phyloP scores from a whole-genome alignment of 2,888 invertebrate species.

The Automeris io region DNA sequence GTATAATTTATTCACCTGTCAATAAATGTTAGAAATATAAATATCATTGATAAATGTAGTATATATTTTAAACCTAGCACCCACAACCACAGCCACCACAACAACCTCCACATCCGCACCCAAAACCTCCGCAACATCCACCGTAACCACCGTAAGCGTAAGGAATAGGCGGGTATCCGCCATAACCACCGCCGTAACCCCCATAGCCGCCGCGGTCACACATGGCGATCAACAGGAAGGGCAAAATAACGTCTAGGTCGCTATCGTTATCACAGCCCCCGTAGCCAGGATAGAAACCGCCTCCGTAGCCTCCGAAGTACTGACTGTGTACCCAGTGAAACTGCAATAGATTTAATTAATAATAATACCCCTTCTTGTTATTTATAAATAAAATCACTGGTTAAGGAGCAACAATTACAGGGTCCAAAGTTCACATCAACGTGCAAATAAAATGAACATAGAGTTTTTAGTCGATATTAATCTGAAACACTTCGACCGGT shows the following conservation, averaged over 20 bases:
- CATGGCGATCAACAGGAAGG: conserved; percentile 32
- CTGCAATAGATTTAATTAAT: conserved; percentile 21
- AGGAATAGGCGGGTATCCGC: conserved; percentile 17
- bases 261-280: conserved; percentile 20
- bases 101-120: conserved; percentile 16
- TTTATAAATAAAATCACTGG: too few relatives aligned
- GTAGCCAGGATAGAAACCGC: conserved; percentile 5
- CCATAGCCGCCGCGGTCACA: conserved; percentile 19
- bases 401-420: too few relatives aligned
- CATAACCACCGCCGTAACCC: conserved; percentile 14
- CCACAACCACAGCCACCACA: conserved; percentile 16
- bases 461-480: too few relatives aligned
- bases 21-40: neutral
- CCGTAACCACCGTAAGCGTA: conserved; percentile 15
- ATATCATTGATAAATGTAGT: neutral
- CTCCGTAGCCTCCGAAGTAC: conserved; percentile 18
- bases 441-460: too few relatives aligned
- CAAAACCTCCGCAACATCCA: conserved; percentile 12
- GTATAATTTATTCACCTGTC: neutral
- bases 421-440: too few relatives aligned
- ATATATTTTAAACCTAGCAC: conserved; percentile 2
- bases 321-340: conserved; percentile 36
- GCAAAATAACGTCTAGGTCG: conserved; percentile 33
- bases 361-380: too few relatives aligned
- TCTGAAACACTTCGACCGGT: too few relatives aligned